Conservation (phyloP, 2,888 invertebrate species). For the Ophraella communa region DNA sequence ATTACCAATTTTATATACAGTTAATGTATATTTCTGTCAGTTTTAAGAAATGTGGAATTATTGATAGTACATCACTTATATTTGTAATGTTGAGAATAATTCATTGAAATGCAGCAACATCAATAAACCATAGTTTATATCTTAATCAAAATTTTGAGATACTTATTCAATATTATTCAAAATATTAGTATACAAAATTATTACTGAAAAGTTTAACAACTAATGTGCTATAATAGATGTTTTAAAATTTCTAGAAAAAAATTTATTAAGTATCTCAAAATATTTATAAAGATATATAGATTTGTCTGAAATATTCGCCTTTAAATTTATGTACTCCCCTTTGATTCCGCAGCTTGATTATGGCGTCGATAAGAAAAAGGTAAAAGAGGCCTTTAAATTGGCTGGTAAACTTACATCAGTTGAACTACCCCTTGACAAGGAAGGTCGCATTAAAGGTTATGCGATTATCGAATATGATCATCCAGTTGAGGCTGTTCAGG, state of each 20-base stretch:
- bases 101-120: background rate
- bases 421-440: slow-evolving; percentile 91
- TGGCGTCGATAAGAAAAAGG: slow-evolving; percentile 25
- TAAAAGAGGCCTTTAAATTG: slow-evolving; percentile 56
- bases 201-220: no score
- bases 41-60: no score
- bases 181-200: background rate
- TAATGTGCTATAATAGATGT: no score
- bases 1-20: no score
- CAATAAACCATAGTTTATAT: background rate
- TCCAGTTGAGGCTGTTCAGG: slow-evolving; percentile 97
- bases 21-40: no score
- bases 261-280: background rate
- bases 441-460: slow-evolving; percentile 95
- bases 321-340: background rate
- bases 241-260: background rate
- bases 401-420: slow-evolving; percentile 92
- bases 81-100: no score
- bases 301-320: background rate
- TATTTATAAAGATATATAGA: background rate
- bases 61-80: no score
- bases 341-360: slow-evolving; percentile 62
- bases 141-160: background rate
- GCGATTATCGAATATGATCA: slow-evolving; percentile 96
- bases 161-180: background rate